These are phyloP conservation scores for Coronaproctus castanopsis DNA, from an alignment of 2,888 invertebrate genomes.

Conservation along the genomic window DNA sequence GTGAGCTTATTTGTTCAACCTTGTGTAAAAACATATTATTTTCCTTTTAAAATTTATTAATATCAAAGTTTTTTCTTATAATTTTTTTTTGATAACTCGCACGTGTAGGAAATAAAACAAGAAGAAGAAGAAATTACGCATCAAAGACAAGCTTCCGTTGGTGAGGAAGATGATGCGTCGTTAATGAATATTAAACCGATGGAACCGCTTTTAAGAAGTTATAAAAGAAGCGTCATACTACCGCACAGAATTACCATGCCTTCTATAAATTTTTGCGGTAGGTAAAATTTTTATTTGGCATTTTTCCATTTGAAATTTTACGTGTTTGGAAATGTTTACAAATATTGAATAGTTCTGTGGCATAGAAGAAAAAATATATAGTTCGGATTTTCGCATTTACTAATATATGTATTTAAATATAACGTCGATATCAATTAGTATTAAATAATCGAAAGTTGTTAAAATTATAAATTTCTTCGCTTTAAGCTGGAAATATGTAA, in stretches of 20 bases:
- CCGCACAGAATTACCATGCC: conserved; percentile 16
- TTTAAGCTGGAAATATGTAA: no score
- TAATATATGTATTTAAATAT: no score
- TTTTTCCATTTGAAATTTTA: background rate
- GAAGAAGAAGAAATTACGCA: conserved; percentile 12
- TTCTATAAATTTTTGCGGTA: conserved; percentile 3
- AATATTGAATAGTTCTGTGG: conserved; percentile 2
- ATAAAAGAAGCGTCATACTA: conserved; percentile 30
- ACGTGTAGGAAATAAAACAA: conserved; percentile 1
- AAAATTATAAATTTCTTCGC: no score
- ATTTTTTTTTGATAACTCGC: no score
- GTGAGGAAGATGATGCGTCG: conserved; percentile 53
- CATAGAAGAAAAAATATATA: conserved; percentile 2
- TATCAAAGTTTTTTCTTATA: no score
- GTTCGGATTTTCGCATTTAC: no score
- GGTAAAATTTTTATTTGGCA: background rate
- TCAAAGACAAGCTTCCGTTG: conserved; percentile 24
- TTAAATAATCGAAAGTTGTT: no score
- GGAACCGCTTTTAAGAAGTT: conserved; percentile 65
- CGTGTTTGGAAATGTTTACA: background rate
- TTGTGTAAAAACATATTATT: no score
- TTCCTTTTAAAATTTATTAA: no score
- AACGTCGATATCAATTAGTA: no score
- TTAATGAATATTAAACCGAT: conserved; percentile 57
- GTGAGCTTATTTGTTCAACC: no score